A percentile compares a stretch with the other conserved stretches of the same genome.
Evolutionary conservation across 2,113 vertebrate species (phyloP).

Genomic region (Tenebrosternarchus preto): DNA sequence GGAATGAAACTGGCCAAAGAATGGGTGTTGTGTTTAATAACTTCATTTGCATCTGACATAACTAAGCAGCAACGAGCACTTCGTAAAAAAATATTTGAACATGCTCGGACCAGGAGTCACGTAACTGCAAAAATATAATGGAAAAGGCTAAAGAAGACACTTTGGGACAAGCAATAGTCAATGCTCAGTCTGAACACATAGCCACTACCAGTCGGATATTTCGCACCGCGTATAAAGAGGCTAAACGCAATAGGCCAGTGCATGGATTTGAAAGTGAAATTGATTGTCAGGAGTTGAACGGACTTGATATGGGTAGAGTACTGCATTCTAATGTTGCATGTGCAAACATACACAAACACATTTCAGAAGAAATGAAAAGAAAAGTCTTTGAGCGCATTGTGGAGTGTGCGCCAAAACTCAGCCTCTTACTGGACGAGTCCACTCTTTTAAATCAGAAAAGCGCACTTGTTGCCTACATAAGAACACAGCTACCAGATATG

Average conservation of each 20-base stretch:
- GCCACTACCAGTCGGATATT: constrained; percentile 4
- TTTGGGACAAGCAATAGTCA: constrained; percentile 11
- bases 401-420: constrained; percentile 27
- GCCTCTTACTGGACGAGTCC: constrained; percentile 26
- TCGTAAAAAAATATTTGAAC: too few species aligned
- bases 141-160: constrained; percentile 29
- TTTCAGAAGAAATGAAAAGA: constrained; percentile 31
- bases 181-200: constrained; percentile 22
- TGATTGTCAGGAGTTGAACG: constrained; percentile 36
- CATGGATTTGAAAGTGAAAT: constrained; percentile 32
- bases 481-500: constrained; percentile 35
- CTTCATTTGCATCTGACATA: too few species aligned
- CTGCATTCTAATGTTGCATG: constrained; percentile 35
- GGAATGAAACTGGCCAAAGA: too few species aligned
- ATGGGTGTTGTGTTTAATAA: too few species aligned
- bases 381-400: constrained; percentile 26
- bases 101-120: too few species aligned
- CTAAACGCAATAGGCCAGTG: constrained; percentile 12
- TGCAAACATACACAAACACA: constrained; percentile 9
- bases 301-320: constrained; percentile 30
- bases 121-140: constrained; percentile 18
- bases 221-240: constrained; percentile 25
- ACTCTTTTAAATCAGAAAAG: constrained; percentile 28
- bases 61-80: too few species aligned
- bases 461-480: constrained; percentile 19